Evolutionary conservation across 2,888 invertebrate genomes (phyloP).

Genomic region (Cryptosula pallasiana): DNA sequence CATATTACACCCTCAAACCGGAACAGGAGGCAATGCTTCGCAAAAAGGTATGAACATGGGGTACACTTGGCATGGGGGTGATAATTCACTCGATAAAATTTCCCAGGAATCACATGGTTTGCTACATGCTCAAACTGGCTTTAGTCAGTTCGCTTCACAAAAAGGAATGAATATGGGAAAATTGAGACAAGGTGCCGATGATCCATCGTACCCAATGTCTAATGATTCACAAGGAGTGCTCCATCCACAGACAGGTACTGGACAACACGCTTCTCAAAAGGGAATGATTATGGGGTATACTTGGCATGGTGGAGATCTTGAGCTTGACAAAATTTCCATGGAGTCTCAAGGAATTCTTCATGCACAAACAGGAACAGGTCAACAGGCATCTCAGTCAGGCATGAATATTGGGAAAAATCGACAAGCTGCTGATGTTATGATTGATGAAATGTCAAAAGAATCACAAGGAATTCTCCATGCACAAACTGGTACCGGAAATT

Average conservation of each 20-base stretch:
- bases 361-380: constrained; percentile 10
- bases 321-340: neutral
- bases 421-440: neutral
- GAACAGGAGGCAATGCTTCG: neutral
- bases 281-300: constrained; percentile 9
- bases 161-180: constrained; percentile 12
- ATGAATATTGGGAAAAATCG: neutral
- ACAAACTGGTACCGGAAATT: constrained; percentile 9
- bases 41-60: constrained; percentile 16
- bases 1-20: neutral
- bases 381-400: constrained; percentile 1
- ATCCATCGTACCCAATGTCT: neutral
- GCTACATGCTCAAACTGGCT: constrained; percentile 1
- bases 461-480: constrained; percentile 3
- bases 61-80: constrained; percentile 14
- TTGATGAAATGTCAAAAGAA: neutral
- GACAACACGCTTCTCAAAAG: constrained; percentile 9
- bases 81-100: constrained; percentile 3
- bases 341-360: constrained; percentile 17
- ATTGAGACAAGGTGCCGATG: neutral
- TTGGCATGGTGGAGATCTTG: neutral
- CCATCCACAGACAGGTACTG: constrained; percentile 12
- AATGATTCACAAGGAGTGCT: constrained; percentile 1
- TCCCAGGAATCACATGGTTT: neutral
- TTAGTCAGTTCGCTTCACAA: neutral